Base-by-base conservation (phyloP, 2,113 vertebrate species). In the Rostratula benghalensis region DNA sequence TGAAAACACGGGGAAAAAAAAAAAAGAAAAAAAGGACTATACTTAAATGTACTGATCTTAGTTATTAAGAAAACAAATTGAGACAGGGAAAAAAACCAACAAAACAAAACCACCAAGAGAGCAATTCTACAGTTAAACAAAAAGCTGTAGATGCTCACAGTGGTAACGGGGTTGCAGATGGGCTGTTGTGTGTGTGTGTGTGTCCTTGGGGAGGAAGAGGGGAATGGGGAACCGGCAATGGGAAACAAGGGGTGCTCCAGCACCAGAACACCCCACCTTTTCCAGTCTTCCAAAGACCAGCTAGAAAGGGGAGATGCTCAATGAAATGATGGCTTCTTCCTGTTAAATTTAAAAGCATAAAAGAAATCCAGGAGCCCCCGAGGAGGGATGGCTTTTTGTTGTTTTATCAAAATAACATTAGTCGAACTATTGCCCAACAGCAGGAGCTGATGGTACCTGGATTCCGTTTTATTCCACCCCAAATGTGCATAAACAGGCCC, bases 61-160 rank as follows among this genome's bases (percentile, higher is more conserved):
- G 83, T 97, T 97, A 97, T 97, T 93, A 97, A 91, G 87, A 95
- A 97, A 98, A 97, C 85, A 97, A 98, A 97, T 95, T 92, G 95
- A 97, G 67, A 80, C 7, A 1, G 9, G 13, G 21, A 76, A 61
- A 74, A 82, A 84, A 86, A 39, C 9, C 39, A 39, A 39, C 39
- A 39, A 39, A 39, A 39, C 39, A 39, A 89, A 76, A 30, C 39
- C 93, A 96, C 89, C 5, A 43, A 89, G 96, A 97, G 78, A 95
- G 94, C 95, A 97, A 95, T 95, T 96, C 97, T 90, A 96, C 93
- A 96, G 88, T 93, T 97, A 93, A 93, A 94, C 74, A 76, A 96
- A 97, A 98, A 97, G 94, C 95, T 97, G 95, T 95, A 96, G 92
- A 76, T 95, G 96, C 88, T 94, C 45, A 6, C 90, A 91, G 93